phyloP scores from a whole-genome alignment of 2,888 invertebrate genomes.

The Pseudococcus viburni region DNA sequence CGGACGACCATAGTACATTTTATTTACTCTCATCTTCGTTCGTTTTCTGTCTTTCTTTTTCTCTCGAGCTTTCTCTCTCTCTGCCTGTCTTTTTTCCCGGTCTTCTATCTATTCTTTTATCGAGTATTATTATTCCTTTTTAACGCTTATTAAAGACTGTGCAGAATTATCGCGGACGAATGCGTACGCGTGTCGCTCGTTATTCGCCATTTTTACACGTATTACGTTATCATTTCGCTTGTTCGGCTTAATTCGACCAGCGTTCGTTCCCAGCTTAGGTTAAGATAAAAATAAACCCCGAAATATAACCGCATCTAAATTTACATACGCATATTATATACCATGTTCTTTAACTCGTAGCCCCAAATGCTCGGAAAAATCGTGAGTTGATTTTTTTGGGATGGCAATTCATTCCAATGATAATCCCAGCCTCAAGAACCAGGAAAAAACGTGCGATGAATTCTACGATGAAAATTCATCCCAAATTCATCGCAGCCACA shows the following conservation, averaged over 20 bases:
- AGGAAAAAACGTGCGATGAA: too few relatives aligned
- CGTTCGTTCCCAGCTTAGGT: not conserved
- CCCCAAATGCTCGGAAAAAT: too few relatives aligned
- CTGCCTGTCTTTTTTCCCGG: not conserved
- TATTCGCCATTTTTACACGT: conserved; percentile 58
- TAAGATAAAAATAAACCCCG: not conserved
- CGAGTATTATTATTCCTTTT: not conserved
- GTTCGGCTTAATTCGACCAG: not conserved
- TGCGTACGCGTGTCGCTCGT: conserved; percentile 60
- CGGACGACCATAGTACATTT: too few relatives aligned
- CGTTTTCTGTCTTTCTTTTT: too few relatives aligned
- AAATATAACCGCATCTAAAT: not conserved
- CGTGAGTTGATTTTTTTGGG: too few relatives aligned
- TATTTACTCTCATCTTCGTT: too few relatives aligned
- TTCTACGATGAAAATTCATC: too few relatives aligned
- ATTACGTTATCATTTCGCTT: conserved; percentile 31
- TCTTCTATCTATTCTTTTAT: not conserved
- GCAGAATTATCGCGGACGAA: conserved; percentile 33
- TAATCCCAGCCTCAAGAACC: too few relatives aligned
- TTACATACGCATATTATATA: not conserved
- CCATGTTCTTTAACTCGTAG: too few relatives aligned
- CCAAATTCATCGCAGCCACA: too few relatives aligned
- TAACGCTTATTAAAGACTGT: conserved; percentile 10
- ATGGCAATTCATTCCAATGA: too few relatives aligned
- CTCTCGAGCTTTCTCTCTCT: too few relatives aligned